A percentile compares a stretch with the other conserved stretches of the same genome.
phyloP scores from a whole-genome alignment of 2,797 vertebrate genomes.

The Fistularia commersonii region DNA sequence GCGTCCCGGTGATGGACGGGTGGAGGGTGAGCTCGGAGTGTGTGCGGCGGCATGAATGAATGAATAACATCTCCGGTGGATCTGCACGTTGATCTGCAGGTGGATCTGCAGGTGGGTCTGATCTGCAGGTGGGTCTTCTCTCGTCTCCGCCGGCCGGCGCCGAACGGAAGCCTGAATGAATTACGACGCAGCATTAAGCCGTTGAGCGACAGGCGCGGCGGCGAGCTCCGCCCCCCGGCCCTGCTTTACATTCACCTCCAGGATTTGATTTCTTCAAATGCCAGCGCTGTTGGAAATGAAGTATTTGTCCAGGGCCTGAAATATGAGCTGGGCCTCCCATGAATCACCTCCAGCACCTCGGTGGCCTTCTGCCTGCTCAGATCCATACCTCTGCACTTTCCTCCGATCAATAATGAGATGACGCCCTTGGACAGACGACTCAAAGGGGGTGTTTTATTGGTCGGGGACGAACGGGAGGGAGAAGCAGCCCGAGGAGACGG shows the following conservation, averaged over 20 bases:
- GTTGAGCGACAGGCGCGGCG: too few relatives aligned
- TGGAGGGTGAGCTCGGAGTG: too few relatives aligned
- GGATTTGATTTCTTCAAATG: constrained; percentile 73
- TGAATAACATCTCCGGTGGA: too few relatives aligned
- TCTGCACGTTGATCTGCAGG: too few relatives aligned
- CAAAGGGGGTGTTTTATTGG: constrained; percentile 61
- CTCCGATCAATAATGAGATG: constrained; percentile 69
- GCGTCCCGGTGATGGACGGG: too few relatives aligned
- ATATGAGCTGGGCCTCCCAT: constrained; percentile 64
- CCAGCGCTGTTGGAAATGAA: constrained; percentile 68
- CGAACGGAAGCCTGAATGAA: too few relatives aligned
- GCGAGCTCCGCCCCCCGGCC: constrained; percentile 30
- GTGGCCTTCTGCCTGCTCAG: constrained; percentile 67
- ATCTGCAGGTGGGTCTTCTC: too few relatives aligned
- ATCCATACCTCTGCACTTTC: constrained; percentile 72
- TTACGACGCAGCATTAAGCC: too few relatives aligned
- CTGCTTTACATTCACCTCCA: constrained; percentile 66
- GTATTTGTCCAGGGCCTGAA: constrained; percentile 65
- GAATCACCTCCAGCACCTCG: constrained; percentile 66
- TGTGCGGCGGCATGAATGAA: too few relatives aligned
- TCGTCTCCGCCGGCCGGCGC: too few relatives aligned
- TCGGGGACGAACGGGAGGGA: constrained; percentile 34
- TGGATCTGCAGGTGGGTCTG: too few relatives aligned
- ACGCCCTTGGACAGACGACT: constrained; percentile 70
- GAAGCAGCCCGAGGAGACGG: too few relatives aligned